phyloP scores from a whole-genome alignment of 1,140 invertebrate genomes.

The Antheraea pernyi region DNA sequence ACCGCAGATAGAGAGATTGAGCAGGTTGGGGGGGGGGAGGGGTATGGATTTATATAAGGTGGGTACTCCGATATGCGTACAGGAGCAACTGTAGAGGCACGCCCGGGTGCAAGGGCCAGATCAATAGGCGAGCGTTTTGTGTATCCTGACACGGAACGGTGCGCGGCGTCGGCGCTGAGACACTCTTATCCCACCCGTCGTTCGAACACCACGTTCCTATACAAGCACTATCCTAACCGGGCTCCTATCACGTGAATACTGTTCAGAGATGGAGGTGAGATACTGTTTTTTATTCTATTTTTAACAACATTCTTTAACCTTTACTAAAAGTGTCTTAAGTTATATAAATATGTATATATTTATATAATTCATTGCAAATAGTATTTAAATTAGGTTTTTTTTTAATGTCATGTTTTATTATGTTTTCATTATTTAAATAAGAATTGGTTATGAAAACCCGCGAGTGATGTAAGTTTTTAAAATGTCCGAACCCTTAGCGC shows the following conservation, averaged over 20 bases:
- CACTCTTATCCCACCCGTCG: constrained; percentile 34
- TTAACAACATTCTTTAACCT: too few relatives aligned
- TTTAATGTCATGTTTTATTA: too few relatives aligned
- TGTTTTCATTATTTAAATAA: too few relatives aligned
- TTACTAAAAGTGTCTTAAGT: too few relatives aligned
- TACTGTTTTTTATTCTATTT: background rate
- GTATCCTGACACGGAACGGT: constrained; percentile 23
- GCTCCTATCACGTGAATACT: background rate
- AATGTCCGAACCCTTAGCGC: too few relatives aligned
- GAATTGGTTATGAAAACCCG: too few relatives aligned
- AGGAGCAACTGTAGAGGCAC: constrained; percentile 33
- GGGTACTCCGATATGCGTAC: constrained; percentile 26
- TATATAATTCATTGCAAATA: too few relatives aligned
- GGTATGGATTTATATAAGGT: constrained; percentile 7
- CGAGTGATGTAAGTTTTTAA: too few relatives aligned
- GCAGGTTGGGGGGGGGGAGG: constrained; percentile 31
- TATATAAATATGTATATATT: too few relatives aligned
- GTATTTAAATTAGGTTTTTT: too few relatives aligned
- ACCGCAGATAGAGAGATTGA: constrained; percentile 55
- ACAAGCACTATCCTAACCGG: background rate
- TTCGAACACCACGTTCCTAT: background rate
- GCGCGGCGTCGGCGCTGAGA: constrained; percentile 32
- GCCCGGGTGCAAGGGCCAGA: constrained; percentile 52
- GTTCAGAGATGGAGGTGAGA: constrained; percentile 11
- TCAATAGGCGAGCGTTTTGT: constrained; percentile 59